phyloP scores from a whole-genome alignment of 2,113 vertebrate species.

The Nycticryphes semicollaris region DNA sequence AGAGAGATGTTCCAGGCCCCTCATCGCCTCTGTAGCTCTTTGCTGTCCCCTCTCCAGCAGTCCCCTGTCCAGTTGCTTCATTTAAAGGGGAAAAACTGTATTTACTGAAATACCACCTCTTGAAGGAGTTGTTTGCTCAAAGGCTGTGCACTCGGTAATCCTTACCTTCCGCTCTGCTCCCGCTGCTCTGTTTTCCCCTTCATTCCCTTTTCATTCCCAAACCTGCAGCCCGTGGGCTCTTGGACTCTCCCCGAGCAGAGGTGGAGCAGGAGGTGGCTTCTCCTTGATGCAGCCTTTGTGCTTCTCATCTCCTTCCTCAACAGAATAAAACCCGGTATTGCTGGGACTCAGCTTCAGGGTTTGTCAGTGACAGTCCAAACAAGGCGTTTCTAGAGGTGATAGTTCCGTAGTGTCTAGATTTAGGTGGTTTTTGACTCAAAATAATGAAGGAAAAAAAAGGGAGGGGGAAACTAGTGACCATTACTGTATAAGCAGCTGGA shows the following conservation, averaged over 20 bases:
- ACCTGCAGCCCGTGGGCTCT: not conserved
- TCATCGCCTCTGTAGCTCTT: too few relatives aligned
- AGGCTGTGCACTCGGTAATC: not conserved
- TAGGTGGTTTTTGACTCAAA: not conserved
- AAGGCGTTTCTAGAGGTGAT: not conserved
- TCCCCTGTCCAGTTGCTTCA: not conserved
- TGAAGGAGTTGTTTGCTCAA: not conserved
- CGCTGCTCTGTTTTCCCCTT: not conserved
- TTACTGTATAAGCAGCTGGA: not conserved
- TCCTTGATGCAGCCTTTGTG: not conserved
- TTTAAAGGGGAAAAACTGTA: not conserved
- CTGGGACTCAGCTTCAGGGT: not conserved
- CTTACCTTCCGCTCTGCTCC: not conserved
- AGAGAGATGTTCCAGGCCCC: too few relatives aligned
- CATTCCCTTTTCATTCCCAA: not conserved
- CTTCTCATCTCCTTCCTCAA: not conserved
- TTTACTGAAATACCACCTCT: not conserved
- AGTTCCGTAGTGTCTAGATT: not conserved
- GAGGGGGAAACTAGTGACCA: not conserved
- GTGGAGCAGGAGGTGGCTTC: not conserved
- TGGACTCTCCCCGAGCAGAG: rapidly evolving
- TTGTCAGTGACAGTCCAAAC: not conserved
- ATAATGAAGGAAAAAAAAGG: not conserved
- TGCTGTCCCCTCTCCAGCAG: too few relatives aligned
- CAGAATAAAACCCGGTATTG: not conserved